Evolutionary conservation across 2,797 vertebrate species (phyloP).

Genomic region (Ptychadena robeensis): DNA sequence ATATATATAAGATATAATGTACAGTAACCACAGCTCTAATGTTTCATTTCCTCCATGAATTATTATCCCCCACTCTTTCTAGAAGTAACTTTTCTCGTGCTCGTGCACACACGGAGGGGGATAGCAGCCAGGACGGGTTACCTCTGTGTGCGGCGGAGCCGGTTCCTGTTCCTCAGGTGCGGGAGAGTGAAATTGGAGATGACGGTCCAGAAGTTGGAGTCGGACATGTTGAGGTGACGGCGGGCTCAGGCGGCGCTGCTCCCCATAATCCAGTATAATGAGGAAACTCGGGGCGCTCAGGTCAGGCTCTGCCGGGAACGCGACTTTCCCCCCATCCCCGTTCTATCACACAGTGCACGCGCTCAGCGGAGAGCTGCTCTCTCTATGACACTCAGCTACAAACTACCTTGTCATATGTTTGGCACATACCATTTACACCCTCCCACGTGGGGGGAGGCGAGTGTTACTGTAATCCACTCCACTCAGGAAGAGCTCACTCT

Average conservation of each 20-base stretch:
- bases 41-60: no score
- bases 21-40: no score
- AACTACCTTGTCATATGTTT: constrained; percentile 87
- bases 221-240: constrained; percentile 75
- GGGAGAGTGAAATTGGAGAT: constrained; percentile 91
- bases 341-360: constrained; percentile 38
- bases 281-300: not conserved
- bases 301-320: not conserved
- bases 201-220: constrained; percentile 85
- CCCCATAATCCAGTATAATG: constrained; percentile 22
- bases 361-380: constrained; percentile 67
- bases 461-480: constrained; percentile 43
- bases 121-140: constrained; percentile 65
- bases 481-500: constrained; percentile 60
- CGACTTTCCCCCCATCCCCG: not conserved
- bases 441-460: constrained; percentile 66
- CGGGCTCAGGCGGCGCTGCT: constrained; percentile 1
- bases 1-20: no score
- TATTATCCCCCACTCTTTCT: no score
- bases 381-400: constrained; percentile 77
- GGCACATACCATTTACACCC: constrained; percentile 84
- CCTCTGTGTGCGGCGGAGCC: constrained; percentile 93
- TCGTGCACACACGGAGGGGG: not conserved
- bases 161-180: constrained; percentile 84
- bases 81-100: no score